Percentiles rank a stretch among this genome's conserved stretches.
These are phyloP conservation scores for Tetramorium parvispinum DNA, from an alignment of 1,140 invertebrate species.

Conservation along the genomic window DNA sequence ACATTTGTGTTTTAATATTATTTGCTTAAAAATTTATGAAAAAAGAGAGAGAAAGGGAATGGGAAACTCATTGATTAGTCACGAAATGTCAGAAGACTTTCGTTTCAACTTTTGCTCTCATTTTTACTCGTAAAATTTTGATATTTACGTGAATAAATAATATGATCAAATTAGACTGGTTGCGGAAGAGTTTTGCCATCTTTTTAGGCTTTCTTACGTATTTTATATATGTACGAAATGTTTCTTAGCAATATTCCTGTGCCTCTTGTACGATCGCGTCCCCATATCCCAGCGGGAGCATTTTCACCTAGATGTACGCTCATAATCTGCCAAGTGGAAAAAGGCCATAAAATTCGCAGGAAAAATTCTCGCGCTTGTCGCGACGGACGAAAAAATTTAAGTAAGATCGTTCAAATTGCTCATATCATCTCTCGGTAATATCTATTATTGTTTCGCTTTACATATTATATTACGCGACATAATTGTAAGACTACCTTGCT, in stretches of 20 bases:
- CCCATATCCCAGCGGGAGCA: constrained; percentile 44
- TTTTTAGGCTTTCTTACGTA: background rate
- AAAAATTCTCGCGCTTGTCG: constrained; percentile 27
- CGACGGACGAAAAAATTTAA: constrained; percentile 10
- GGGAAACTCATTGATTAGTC: background rate
- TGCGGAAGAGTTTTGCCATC: background rate
- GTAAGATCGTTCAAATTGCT: constrained; percentile 35
- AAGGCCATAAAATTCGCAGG: constrained; percentile 56
- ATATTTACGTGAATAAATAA: background rate
- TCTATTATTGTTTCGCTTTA: constrained; percentile 29
- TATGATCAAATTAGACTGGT: constrained; percentile 1
- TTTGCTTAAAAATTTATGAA: background rate
- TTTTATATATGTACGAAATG: constrained; percentile 6
- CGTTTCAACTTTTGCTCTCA: no score
- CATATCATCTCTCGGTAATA: constrained; percentile 13
- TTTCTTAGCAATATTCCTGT: constrained; percentile 57
- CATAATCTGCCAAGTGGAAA: constrained; percentile 62
- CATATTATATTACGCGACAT: background rate
- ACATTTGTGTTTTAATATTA: background rate
- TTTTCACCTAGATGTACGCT: constrained; percentile 54
- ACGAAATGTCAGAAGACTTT: background rate
- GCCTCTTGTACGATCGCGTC: constrained; percentile 2
- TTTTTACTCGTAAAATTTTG: background rate
- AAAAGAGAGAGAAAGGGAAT: background rate
- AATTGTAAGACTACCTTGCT: background rate